Conservation (phyloP, 2,797 vertebrate species). For the Pseudomugil gertrudae region DNA sequence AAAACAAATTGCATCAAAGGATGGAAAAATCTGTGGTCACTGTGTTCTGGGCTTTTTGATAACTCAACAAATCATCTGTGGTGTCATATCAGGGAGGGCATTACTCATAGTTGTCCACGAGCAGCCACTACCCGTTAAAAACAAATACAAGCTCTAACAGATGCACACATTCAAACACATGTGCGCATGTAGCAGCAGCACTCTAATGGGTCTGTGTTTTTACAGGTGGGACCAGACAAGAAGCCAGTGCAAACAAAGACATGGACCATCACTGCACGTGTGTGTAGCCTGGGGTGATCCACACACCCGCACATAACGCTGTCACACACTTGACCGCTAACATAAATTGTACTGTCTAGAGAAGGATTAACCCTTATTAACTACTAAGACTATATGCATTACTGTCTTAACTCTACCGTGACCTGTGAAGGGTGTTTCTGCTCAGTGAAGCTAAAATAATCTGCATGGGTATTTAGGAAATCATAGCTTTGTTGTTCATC, state of each 20-base stretch:
- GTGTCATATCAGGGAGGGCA: conserved; percentile 41
- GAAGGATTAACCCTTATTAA: conserved; percentile 58
- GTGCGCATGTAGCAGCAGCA: conserved; percentile 48
- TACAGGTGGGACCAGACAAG: conserved; percentile 78
- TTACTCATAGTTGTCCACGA: conserved; percentile 57
- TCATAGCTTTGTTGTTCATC: conserved; percentile 15
- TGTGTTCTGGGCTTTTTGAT: conserved; percentile 21
- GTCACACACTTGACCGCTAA: conserved; percentile 29
- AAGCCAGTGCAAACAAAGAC: conserved; percentile 73
- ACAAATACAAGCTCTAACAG: conserved; percentile 42
- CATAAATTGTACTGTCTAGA: conserved; percentile 33
- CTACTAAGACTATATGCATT: conserved; percentile 34
- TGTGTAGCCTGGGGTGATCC: conserved; percentile 32
- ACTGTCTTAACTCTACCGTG: conserved; percentile 38
- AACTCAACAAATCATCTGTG: conserved; percentile 22
- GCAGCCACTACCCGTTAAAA: conserved; percentile 49
- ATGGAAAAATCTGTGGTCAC: conserved; percentile 5
- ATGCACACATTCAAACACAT: conserved; percentile 50
- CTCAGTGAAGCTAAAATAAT: conserved; percentile 16
- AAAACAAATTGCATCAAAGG: neutral
- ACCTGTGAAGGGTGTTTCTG: conserved; percentile 2
- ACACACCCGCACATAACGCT: conserved; percentile 19
- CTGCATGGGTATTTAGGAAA: neutral
- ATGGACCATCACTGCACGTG: conserved; percentile 53
- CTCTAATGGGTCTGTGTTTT: conserved; percentile 70